Evolutionary conservation across 1,140 invertebrate species (phyloP), one percentile per base, ranked within the genome.

Genomic region (Trachymyrmex cornetzi): DNA sequence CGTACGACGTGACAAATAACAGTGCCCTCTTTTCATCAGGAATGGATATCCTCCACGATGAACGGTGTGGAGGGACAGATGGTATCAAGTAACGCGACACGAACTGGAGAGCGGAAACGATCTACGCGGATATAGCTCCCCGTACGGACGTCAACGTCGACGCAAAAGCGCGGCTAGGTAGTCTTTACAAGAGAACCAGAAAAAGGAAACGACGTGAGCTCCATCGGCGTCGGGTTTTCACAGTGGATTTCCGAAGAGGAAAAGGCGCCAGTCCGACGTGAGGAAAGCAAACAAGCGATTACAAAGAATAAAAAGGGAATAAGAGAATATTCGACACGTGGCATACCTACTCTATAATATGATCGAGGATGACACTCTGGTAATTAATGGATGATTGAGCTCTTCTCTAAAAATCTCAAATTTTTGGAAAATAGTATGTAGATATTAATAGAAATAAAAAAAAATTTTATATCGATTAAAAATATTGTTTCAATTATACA

Each of bases 231-330:
- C 19, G 16, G n/a, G 59, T 48, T 24, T 84, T 72, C 88, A 85
- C 88, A 64, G 77, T 87, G 77, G 72, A 69, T 79, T 74, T 84
- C 44, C 30, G 16, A 57, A 55, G 72, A 27, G 72, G 85, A 79
- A 61, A 72, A 57, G 77, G 55, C 55, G 57, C 53, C 59, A 77
- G 85, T 82, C 57, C 27, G 11, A 57, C 30, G 48, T 27, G 77
- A 82, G 67, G 50, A 38, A 88, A 69, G 75, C 72, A 79, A 87
- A 53, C 38, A 80, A 57, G 50, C 67, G 27, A 85, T 71, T 61
- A 30, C 24, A 4, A 50, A 79, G 14, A 64, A 22, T 80, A 85
- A 69, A 75, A 61, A 22, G 9, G 1, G 16, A 66, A 59, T 48
- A 77, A 85, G n/a, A 59, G 34, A 50, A 88, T 80, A 61, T 87